These are phyloP conservation scores for Apodemus speciosus DNA, from an alignment of 2,113 vertebrate species.

Conservation along the genomic window DNA sequence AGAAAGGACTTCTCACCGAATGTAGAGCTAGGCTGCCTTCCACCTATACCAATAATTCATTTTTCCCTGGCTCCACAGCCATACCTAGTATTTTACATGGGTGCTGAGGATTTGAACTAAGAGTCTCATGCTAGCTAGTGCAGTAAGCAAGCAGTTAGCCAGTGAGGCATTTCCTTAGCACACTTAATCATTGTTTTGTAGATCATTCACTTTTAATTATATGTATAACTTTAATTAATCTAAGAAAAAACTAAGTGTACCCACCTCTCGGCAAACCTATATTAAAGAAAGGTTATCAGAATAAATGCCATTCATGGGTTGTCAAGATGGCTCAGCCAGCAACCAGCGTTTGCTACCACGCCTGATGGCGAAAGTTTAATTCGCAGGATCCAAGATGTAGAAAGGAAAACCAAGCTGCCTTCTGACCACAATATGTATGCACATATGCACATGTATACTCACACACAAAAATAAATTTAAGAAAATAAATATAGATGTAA, in stretches of 20 bases:
- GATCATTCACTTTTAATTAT: neutral
- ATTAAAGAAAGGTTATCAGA: neutral
- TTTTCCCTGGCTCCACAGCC: neutral
- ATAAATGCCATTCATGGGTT: neutral
- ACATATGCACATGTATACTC: neutral
- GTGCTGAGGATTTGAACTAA: neutral
- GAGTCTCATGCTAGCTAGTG: neutral
- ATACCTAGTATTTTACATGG: neutral
- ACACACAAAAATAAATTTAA: neutral
- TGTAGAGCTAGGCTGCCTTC: neutral
- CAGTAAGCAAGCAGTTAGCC: neutral
- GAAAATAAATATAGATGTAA: neutral
- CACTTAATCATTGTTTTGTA: neutral
- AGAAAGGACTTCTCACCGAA: neutral
- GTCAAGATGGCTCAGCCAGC: neutral
- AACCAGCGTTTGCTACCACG: neutral
- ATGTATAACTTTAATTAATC: neutral
- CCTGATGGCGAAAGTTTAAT: neutral
- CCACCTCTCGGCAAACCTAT: neutral
- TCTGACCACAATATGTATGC: neutral
- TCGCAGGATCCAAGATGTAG: neutral
- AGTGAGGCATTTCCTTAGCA: neutral
- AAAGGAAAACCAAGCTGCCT: neutral
- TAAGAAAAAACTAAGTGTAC: neutral
- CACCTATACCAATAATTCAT: neutral